A percentile compares a stretch with the other conserved stretches of the same genome.
Conservation (phyloP, 2,888 invertebrate species). For the Brachylomia viminalis region DNA sequence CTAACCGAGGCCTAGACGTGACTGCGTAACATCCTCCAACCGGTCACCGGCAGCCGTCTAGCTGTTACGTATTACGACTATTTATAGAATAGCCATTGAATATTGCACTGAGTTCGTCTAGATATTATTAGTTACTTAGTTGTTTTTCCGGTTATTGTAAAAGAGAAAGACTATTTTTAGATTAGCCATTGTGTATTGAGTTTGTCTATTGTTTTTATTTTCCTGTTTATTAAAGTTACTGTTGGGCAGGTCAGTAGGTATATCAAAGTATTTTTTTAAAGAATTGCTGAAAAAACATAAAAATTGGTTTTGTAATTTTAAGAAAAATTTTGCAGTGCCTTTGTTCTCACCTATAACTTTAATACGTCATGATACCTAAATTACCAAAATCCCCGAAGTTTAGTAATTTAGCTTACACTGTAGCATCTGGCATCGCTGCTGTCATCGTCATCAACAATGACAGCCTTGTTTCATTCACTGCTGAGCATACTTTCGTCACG, state of each 20-base stretch:
- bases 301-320: not conserved
- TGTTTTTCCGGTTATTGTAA: conserved; percentile 27
- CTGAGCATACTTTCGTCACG: not conserved
- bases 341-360: not conserved
- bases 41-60: conserved; percentile 64
- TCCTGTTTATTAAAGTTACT: not conserved
- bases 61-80: conserved; percentile 57
- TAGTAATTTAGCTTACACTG: not conserved
- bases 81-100: conserved; percentile 52
- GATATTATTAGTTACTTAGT: conserved; percentile 25
- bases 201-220: not conserved
- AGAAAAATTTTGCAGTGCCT: not conserved
- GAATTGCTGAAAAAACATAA: not conserved
- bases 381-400: not conserved
- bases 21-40: conserved; percentile 53
- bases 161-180: not conserved
- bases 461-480: not conserved
- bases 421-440: not conserved
- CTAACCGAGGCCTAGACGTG: conserved; percentile 29
- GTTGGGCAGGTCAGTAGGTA: not conserved
- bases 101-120: conserved; percentile 18
- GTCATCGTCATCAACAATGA: too few species aligned
- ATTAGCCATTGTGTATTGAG: not conserved
- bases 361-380: too few species aligned
- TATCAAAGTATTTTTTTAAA: not conserved